Percentiles rank a stretch among this genome's conserved stretches.
Evolutionary conservation across 2,797 vertebrate genomes (phyloP).

Genomic region (Anguilla pacifica): DNA sequence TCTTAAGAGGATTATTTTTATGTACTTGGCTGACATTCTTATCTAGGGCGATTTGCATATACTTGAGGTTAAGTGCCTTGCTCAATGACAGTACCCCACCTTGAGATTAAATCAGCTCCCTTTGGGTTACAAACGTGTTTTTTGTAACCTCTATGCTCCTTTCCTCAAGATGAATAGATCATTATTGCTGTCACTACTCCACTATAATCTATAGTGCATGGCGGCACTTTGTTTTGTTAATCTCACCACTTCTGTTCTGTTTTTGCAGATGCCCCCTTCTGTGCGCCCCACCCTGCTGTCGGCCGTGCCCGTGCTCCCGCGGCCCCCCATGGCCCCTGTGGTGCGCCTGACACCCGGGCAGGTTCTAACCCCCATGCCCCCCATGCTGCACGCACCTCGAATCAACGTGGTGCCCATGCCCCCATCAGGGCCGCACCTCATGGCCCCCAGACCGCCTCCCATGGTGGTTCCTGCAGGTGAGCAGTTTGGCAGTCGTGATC

Average conservation of each 20-base stretch:
- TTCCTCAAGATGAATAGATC: background rate
- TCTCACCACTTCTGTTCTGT: background rate
- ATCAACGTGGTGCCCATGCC: conserved; percentile 97
- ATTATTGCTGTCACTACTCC: background rate
- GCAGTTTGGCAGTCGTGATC: conserved; percentile 31
- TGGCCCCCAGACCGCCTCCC: conserved; percentile 91
- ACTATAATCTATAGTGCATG: background rate
- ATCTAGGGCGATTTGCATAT: background rate
- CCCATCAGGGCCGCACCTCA: conserved; percentile 83
- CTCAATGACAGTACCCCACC: background rate
- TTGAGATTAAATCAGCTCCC: background rate
- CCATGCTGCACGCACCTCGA: conserved; percentile 87
- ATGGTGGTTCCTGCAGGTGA: conserved; percentile 95
- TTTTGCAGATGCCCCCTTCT: conserved; percentile 80
- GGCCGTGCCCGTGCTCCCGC: conserved; percentile 88
- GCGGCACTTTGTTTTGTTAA: background rate
- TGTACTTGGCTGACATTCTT: background rate
- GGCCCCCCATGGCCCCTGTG: conserved; percentile 86
- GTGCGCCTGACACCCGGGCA: conserved; percentile 89
- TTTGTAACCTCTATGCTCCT: background rate
- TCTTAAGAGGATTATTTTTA: background rate
- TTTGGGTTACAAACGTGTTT: background rate
- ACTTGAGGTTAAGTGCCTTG: background rate
- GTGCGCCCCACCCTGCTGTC: conserved; percentile 92
- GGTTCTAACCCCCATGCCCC: conserved; percentile 88